Evolutionary conservation across 1,140 invertebrate genomes (phyloP).

Genomic region (Sitobion miscanthi): DNA sequence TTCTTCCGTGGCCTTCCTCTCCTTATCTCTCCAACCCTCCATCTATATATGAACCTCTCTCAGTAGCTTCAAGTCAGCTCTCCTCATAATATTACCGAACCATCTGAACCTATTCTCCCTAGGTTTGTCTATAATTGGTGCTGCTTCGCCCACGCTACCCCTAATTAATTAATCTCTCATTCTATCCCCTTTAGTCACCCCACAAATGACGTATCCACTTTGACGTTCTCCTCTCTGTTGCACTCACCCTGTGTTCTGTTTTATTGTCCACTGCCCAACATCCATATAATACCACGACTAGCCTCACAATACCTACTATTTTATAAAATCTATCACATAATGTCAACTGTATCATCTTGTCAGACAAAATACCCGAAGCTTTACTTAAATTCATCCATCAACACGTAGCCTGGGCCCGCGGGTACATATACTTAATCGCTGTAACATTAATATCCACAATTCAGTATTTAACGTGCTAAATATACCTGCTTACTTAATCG

Average conservation of each 20-base stretch:
- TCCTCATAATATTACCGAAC: not conserved
- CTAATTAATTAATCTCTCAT: not conserved
- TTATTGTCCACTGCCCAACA: not conserved
- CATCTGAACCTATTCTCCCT: not conserved
- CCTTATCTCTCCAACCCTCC: not conserved
- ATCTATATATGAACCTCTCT: not conserved
- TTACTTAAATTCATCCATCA: not conserved
- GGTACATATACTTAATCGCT: too few species aligned
- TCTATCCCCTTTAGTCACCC: not conserved
- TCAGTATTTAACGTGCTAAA: not conserved
- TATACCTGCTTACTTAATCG: not conserved
- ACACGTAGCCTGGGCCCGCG: not conserved
- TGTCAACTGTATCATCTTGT: not conserved
- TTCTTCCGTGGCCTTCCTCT: not conserved
- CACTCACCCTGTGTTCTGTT: not conserved
- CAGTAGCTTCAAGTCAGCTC: not conserved
- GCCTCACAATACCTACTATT: not conserved
- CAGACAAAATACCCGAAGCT: too few species aligned
- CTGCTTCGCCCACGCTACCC: not conserved
- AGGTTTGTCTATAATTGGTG: not conserved
- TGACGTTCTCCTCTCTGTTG: not conserved
- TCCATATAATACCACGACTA: not conserved
- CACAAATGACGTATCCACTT: not conserved
- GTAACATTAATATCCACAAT: too few species aligned
- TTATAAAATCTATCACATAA: not conserved